These are phyloP conservation scores for Busseola fusca DNA, from an alignment of 2,888 invertebrate genomes.

Conservation along the genomic window DNA sequence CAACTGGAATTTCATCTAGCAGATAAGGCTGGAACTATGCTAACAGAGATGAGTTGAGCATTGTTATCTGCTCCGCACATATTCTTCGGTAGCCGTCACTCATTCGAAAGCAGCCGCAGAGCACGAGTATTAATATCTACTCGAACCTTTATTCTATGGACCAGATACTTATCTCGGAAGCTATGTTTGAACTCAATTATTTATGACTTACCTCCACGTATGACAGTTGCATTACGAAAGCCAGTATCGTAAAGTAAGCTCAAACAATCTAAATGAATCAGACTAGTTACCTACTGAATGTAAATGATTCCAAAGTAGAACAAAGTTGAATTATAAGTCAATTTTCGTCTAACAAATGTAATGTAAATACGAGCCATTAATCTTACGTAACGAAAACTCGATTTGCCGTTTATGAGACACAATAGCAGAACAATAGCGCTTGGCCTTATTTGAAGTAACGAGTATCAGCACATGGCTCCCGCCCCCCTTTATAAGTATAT, in stretches of 20 bases:
- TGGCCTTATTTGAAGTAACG: constrained; percentile 62
- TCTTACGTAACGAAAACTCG: constrained; percentile 62
- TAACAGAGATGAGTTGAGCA: constrained; percentile 9
- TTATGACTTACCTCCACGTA: constrained; percentile 72
- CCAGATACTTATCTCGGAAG: constrained; percentile 74
- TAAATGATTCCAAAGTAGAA: constrained; percentile 52
- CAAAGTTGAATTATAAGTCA: constrained; percentile 56
- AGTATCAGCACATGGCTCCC: constrained; percentile 59
- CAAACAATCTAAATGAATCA: constrained; percentile 65
- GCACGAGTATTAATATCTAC: constrained; percentile 64
- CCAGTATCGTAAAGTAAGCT: constrained; percentile 65
- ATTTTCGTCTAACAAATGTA: constrained; percentile 59
- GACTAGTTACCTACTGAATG: constrained; percentile 55
- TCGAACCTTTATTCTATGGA: constrained; percentile 68
- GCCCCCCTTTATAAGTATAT: constrained; percentile 42
- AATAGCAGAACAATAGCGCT: constrained; percentile 63
- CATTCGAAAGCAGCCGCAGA: constrained; percentile 65
- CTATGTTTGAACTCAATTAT: constrained; percentile 80
- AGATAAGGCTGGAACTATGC: constrained; percentile 1
- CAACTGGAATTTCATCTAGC: constrained; percentile 5
- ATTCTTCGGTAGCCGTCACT: constrained; percentile 66
- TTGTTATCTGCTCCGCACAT: constrained; percentile 43
- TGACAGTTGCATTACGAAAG: constrained; percentile 74
- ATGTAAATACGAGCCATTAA: constrained; percentile 60
- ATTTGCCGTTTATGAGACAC: constrained; percentile 63